Evolutionary conservation across 2,888 invertebrate genomes (phyloP), one percentile per base, ranked within the genome.

Genomic region (Glyphotaelius pellucidus): DNA sequence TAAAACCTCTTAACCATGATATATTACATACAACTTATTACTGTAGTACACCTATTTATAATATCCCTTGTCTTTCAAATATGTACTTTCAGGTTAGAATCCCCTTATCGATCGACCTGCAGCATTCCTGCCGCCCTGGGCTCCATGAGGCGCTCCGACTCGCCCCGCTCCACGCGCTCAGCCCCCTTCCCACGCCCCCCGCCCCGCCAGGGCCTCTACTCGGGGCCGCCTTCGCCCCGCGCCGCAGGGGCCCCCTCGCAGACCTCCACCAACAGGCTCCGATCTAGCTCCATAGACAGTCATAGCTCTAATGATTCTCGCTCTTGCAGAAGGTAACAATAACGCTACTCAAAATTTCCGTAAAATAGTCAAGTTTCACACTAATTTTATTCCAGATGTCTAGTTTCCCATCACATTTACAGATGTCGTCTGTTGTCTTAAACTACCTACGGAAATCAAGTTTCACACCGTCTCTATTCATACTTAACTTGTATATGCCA

Each of bases 251-350:
- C 98, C 47, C 98, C 98, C 7, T 94, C 95, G 38, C 94, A 93
- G 91, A 94, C 94, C 93, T 94, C 95, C 92, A 95, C 95, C 92
- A 95, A 95, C 35, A 96, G 97, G 92, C 97, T 96, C 94, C 96
- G 97, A 94, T 98, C 98, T 91, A 98, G 98, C 94, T 98, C 98
- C 2, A 98, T 98, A 47, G 98, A 98, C 95, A 98, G 98, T 94
- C 98, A 98, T 95, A 98, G 98, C 95, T 98, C 98, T 47, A 98
- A 98, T 94, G 98, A 98, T 95, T 98, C 98, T 12, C 96, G 98
- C 93, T 97, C 97, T 25, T 98, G 98, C 95, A 97, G 97, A 95
- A 97, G 97, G 97, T 97, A 94, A 31, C 15, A 9, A 67, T 9
- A n/a, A 67, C 9, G 25, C 25, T 25, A 1, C 25, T 67, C 67